phyloP scores from a whole-genome alignment of 2,888 invertebrate genomes.

The Eupithecia centaureata region DNA sequence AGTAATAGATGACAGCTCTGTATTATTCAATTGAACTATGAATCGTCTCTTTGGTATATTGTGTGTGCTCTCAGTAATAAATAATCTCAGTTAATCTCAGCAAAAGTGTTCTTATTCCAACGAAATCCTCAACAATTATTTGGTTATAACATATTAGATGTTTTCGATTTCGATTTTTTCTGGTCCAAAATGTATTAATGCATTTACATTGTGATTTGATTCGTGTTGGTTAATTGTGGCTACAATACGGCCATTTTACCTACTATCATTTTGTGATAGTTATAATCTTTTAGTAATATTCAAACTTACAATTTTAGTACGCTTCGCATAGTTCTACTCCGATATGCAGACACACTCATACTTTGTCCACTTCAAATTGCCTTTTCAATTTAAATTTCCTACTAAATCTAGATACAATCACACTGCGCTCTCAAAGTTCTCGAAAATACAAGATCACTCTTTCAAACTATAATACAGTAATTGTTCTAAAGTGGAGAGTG shows the following conservation, averaged over 20 bases:
- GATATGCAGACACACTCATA: not conserved
- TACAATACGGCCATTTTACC: not conserved
- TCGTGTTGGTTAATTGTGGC: not conserved
- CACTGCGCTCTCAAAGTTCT: not conserved
- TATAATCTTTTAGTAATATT: not conserved
- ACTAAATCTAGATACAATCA: slow-evolving; percentile 10
- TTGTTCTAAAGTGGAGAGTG: slow-evolving; percentile 33
- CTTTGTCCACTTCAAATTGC: not conserved
- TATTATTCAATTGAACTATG: too few species aligned
- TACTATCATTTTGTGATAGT: not conserved
- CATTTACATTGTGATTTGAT: not conserved
- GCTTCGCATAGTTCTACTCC: not conserved
- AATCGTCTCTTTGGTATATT: too few species aligned
- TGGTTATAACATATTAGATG: too few species aligned
- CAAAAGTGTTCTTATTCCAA: too few species aligned
- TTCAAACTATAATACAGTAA: slow-evolving; percentile 28
- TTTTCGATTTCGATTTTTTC: not conserved
- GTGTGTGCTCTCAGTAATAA: too few species aligned
- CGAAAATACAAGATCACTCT: slow-evolving; percentile 16
- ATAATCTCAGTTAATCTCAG: too few species aligned
- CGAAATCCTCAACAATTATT: too few species aligned
- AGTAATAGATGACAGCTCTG: too few species aligned
- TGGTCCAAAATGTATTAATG: not conserved
- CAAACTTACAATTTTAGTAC: not conserved
- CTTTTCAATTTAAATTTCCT: slow-evolving; percentile 1